phyloP scores from a whole-genome alignment of 2,113 vertebrate species.

The Dromas ardeola region DNA sequence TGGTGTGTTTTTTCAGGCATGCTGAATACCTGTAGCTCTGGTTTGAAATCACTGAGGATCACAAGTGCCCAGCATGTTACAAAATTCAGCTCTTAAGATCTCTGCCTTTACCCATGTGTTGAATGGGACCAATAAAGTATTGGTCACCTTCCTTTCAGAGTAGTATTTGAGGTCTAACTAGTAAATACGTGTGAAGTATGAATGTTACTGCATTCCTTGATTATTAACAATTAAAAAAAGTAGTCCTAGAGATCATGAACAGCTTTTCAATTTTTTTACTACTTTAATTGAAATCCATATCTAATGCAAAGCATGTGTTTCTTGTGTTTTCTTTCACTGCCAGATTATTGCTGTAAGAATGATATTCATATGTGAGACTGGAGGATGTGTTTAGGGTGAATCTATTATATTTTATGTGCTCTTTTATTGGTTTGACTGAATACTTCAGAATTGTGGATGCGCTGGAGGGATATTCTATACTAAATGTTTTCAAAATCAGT shows the following conservation, averaged over 20 bases:
- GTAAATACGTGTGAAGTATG: not conserved
- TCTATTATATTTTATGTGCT: not conserved
- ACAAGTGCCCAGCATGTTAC: not conserved
- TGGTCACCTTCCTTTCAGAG: not conserved
- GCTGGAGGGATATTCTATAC: not conserved
- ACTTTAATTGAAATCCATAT: not conserved
- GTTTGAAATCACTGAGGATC: not conserved
- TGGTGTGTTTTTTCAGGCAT: not conserved
- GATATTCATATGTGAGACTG: not conserved
- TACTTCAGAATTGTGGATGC: not conserved
- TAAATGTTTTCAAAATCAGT: constrained; percentile 16
- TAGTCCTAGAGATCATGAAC: not conserved
- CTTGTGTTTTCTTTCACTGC: not conserved
- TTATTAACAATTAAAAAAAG: not conserved
- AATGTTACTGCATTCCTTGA: not conserved
- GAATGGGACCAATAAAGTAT: not conserved
- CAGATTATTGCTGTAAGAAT: not conserved
- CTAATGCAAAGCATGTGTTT: not conserved
- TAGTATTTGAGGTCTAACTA: not conserved
- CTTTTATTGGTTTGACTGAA: not conserved
- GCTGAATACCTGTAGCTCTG: not conserved
- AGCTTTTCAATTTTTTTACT: not conserved
- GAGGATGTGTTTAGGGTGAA: not conserved
- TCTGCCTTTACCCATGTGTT: not conserved
- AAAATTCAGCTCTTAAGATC: not conserved